Conservation (phyloP, 1,140 invertebrate genomes). For the Pseudomyrmex pallidus region DNA sequence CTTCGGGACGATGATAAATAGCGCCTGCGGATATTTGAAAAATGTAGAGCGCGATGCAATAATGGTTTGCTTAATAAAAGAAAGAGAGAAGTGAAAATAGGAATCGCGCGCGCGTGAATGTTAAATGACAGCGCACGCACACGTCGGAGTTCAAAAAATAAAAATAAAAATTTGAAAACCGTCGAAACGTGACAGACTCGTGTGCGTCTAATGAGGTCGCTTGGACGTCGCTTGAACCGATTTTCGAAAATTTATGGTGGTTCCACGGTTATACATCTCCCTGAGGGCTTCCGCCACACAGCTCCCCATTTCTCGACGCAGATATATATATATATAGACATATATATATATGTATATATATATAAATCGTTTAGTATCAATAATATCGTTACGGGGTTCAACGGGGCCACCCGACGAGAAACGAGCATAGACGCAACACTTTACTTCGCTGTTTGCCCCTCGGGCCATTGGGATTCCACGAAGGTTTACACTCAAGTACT, state of each 20-base stretch:
- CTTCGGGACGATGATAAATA: slow-evolving; percentile 55
- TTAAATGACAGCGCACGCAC: not conserved
- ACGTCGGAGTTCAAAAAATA: not conserved
- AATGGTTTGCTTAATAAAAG: slow-evolving; percentile 5
- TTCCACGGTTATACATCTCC: no score
- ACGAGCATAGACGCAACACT: slow-evolving; percentile 36
- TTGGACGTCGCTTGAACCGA: not conserved
- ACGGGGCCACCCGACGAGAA: not conserved
- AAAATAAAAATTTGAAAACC: no score
- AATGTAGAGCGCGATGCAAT: slow-evolving; percentile 28
- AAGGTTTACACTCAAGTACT: slow-evolving; percentile 38
- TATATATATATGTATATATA: not conserved
- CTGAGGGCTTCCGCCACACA: not conserved
- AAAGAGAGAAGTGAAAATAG: not conserved
- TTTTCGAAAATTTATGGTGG: slow-evolving; percentile 12
- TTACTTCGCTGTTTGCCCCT: slow-evolving; percentile 38
- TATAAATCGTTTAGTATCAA: slow-evolving; percentile 58
- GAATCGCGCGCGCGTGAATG: not conserved
- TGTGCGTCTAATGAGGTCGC: not conserved
- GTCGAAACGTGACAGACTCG: no score
- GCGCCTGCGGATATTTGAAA: slow-evolving; percentile 33
- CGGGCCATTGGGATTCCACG: slow-evolving; percentile 60
- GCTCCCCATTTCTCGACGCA: not conserved
- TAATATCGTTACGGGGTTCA: slow-evolving; percentile 46
- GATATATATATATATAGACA: slow-evolving; percentile 44